These are phyloP conservation scores for Danaus melanippus DNA, from an alignment of 1,140 invertebrate species.

Conservation along the genomic window DNA sequence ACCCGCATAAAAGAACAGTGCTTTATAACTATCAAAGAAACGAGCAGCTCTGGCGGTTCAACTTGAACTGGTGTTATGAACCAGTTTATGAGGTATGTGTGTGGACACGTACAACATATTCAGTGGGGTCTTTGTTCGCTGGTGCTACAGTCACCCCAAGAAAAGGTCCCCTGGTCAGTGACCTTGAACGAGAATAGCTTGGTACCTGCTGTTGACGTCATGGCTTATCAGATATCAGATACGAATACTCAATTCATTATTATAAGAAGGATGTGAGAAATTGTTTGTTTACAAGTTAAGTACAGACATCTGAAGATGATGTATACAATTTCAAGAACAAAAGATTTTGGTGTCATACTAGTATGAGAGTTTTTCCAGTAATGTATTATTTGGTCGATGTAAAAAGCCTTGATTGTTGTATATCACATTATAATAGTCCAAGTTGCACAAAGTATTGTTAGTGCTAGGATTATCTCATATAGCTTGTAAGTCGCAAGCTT, in stretches of 20 bases:
- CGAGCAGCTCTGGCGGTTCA: constrained; percentile 33
- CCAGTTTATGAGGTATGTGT: constrained; percentile 38
- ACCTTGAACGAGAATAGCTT: constrained; percentile 63
- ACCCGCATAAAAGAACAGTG: constrained; percentile 39
- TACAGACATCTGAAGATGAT: no score
- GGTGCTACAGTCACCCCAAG: constrained; percentile 63
- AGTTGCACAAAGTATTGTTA: no score
- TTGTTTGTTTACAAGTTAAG: no score
- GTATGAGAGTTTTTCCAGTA: no score
- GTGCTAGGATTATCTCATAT: no score
- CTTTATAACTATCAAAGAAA: constrained; percentile 41
- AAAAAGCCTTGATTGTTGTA: no score
- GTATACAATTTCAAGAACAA: no score
- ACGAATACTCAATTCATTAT: constrained; percentile 5
- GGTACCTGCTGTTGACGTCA: constrained; percentile 55
- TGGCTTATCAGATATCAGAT: constrained; percentile 21
- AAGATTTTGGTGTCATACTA: no score
- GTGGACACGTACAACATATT: constrained; percentile 26
- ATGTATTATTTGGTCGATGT: no score
- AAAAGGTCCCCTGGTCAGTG: constrained; percentile 66
- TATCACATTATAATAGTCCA: no score
- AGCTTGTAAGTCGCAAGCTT: no score
- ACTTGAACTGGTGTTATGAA: constrained; percentile 26
- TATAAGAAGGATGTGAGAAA: no score
- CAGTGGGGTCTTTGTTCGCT: constrained; percentile 38